These are phyloP conservation scores for Thomomys bottae DNA, from an alignment of 2,113 vertebrate species.

Conservation along the genomic window DNA sequence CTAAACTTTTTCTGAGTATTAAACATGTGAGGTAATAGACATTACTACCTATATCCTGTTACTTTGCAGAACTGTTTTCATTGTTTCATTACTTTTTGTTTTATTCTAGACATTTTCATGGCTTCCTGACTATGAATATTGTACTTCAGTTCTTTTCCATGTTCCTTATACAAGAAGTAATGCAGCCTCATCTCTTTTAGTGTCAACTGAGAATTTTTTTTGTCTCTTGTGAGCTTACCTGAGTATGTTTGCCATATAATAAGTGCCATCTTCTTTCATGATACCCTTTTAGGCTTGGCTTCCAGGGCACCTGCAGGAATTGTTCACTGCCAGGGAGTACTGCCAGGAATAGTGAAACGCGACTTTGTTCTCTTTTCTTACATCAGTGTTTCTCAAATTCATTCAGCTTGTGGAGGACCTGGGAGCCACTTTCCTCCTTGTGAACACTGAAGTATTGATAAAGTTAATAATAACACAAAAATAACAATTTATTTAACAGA, in stretches of 20 bases:
- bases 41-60: not conserved
- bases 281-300: not conserved
- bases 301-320: not conserved
- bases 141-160: not conserved
- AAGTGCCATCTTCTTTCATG: not conserved
- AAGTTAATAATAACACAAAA: conserved; percentile 8
- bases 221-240: not conserved
- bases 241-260: not conserved
- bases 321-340: conserved; percentile 22
- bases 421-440: conserved; percentile 39
- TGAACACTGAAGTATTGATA: not conserved
- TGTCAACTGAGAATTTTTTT: not conserved
- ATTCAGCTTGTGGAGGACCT: conserved; percentile 5
- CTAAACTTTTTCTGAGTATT: not conserved
- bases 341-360: conserved; percentile 21
- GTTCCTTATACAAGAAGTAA: not conserved
- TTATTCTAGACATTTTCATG: conserved; percentile 17
- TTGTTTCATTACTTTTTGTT: conserved; percentile 14
- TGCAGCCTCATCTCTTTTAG: not conserved
- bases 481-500: conserved; percentile 46
- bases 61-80: not conserved
- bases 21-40: not conserved
- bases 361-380: conserved; percentile 9
- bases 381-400: conserved; percentile 23
- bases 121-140: not conserved